Evolutionary conservation across 2,797 vertebrate species (phyloP), one percentile per base, ranked within the genome.

Genomic region (Coranthus polyacanthus): DNA sequence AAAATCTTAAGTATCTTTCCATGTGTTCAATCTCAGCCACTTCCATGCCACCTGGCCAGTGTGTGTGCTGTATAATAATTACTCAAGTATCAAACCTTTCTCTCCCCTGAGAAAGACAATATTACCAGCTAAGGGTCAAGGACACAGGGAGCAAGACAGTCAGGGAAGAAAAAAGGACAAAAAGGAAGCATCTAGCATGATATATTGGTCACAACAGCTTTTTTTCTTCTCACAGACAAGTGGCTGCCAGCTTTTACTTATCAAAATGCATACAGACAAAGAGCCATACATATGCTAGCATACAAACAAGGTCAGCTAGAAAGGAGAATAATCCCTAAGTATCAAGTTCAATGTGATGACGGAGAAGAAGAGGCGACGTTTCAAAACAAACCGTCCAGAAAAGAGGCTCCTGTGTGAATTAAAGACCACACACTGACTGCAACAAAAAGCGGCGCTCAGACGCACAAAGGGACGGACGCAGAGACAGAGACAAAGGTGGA

Each of bases 361-460:
- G 68, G 79, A 82, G 79, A n/a, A 87, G 73, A 72, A 75, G 56
- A 60, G 72, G 73, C 54, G 61, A 62, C 69, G 80, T 84, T 89
- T 86, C 85, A 82, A 87, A 91, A 85, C 84, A 91, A 89, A 92
- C 79, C 61, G 63, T 71, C 86, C 78, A 79, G 80, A 78, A 81
- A 87, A 84, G 72, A 89, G 72, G 75, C 82, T 93, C 92, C 93
- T 95, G 95, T 92, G 89, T 92, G 95, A 94, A 96, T 94, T 95
- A 96, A 95, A 95, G 94, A 94, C 95, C 92, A 90, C 94, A 89
- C 94, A 94, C 92, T 91, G 94, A 92, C 93, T 89, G 90, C 94
- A 95, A 96, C 95, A 96, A 96, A 96, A 94, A 90, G 87, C 70
- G 45, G 49, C 4, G 64, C 74, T 82, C 68, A 73, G 60, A 81